These are phyloP conservation scores for Serranus cabrilla DNA, from an alignment of 2,797 vertebrate species.

Conservation along the genomic window DNA sequence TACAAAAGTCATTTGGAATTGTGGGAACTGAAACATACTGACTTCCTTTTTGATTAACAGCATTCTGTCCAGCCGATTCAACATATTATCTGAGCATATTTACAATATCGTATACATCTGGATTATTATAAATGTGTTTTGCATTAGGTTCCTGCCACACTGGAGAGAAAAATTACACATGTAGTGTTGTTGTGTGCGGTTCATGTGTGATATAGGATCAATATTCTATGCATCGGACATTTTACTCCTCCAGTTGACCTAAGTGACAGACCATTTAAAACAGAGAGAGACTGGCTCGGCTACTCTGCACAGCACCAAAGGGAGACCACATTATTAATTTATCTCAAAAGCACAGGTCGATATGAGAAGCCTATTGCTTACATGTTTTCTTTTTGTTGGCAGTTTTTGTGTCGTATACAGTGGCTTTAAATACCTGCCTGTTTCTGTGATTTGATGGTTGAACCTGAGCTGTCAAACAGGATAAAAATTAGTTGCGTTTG, in stretches of 20 bases:
- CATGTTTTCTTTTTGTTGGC: conserved; percentile 66
- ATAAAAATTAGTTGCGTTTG: background rate
- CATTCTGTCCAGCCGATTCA: background rate
- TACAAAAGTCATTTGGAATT: no score
- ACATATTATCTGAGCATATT: conserved; percentile 57
- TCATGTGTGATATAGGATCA: conserved; percentile 74
- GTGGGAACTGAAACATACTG: conserved; percentile 37
- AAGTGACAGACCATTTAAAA: conserved; percentile 83
- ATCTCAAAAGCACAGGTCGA: conserved; percentile 82
- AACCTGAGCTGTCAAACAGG: conserved; percentile 10
- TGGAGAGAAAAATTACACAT: conserved; percentile 67
- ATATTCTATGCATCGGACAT: conserved; percentile 78
- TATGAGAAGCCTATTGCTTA: conserved; percentile 73
- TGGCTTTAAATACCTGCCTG: conserved; percentile 42
- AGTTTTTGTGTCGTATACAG: conserved; percentile 52
- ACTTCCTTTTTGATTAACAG: conserved; percentile 54
- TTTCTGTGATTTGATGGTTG: conserved; percentile 25
- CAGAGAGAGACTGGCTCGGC: conserved; percentile 69
- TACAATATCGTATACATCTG: conserved; percentile 34
- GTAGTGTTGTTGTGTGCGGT: conserved; percentile 56
- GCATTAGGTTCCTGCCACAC: conserved; percentile 63
- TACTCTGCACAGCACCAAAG: conserved; percentile 68
- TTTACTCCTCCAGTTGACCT: conserved; percentile 80
- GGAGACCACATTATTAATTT: conserved; percentile 81
- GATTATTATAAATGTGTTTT: conserved; percentile 73